Percentiles rank a stretch among this genome's conserved stretches.
These are phyloP conservation scores for Tigriopus japonicus DNA, from an alignment of 1,140 invertebrate genomes.

Conservation along the genomic window DNA sequence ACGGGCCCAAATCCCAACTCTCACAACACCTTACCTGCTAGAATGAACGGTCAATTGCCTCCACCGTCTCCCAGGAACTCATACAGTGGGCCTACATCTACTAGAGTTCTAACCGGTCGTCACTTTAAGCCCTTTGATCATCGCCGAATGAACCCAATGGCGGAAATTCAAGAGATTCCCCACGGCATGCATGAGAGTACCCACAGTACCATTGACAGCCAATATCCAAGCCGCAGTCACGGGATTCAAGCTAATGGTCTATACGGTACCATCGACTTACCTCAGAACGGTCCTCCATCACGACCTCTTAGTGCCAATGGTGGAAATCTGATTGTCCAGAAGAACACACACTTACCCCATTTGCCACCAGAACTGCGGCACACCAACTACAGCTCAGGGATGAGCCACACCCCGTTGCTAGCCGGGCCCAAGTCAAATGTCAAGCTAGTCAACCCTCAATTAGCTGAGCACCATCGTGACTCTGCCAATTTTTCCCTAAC, in stretches of 20 bases:
- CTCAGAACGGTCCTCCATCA: neutral
- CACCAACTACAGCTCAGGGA: constrained; percentile 6
- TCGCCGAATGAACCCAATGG: constrained; percentile 13
- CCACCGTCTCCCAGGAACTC: too few relatives aligned
- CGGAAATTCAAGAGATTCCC: constrained; percentile 9
- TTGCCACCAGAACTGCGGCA: constrained; percentile 5
- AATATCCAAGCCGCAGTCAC: neutral
- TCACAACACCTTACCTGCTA: neutral
- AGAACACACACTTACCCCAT: constrained; percentile 8
- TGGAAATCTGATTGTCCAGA: constrained; percentile 10
- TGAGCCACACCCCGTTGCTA: neutral
- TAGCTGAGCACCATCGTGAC: neutral
- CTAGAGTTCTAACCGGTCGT: neutral
- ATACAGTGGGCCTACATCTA: too few relatives aligned
- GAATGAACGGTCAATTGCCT: neutral
- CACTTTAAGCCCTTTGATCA: constrained; percentile 14
- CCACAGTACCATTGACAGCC: neutral
- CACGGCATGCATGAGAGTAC: neutral
- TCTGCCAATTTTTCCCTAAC: constrained; percentile 10
- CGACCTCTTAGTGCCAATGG: neutral
- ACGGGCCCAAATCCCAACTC: neutral
- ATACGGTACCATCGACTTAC: neutral
- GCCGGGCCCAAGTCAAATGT: too few relatives aligned
- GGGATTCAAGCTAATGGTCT: neutral
- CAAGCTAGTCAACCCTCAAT: constrained; percentile 1